Base-by-base conservation (phyloP, 37 sponge, comb jelly and placozoan species). In the Aplysina aerophoba region DNA sequence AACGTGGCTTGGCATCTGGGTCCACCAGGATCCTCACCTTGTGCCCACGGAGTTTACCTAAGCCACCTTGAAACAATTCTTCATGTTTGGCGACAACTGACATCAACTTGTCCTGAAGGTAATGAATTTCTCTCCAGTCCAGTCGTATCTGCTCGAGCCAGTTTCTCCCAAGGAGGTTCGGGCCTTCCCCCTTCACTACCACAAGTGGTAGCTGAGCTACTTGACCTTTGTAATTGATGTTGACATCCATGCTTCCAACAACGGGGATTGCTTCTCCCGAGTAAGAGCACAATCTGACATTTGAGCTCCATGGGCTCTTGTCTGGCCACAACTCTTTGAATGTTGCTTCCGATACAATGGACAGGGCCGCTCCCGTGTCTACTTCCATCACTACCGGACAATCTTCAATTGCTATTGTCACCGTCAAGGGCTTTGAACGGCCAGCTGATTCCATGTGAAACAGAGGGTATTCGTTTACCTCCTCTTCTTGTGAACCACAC, bases 11-110 rank as follows among this genome's bases (percentile, higher is more conserved):
- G n/a, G 77, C 74, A 30, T 74, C 44, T 36, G 41, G 50, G 55
- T 79, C 25, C 13, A 84, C 53, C 8, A 30, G n/a, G 15, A 84
- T n/a, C 27, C 24, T 40, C 13, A 78, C 85, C 14, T 15, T 75
- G 34, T 31, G 30, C 22, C 75, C 41, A 12, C 27, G 12, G 14
- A 30, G 41, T 30, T 27, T 22, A 74, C 85, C 68, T 36, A 75
- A 74, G 12, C 80, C 85, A 17, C 80, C 77, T 15, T 74, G 80
- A 37, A 84, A 84, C 73, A 84, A 25, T 13, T 35, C 50, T 38
- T 24, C 30, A 40, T 84, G 40, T 13, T 30, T 31, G 25, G 12
- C 74, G 21, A 79, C 25, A 15, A 24, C 22, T 30, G 13, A 39
- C 13, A n/a, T 15, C 79, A 77, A n/a, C 79, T 14, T n/a, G 27